Evolutionary conservation across 2,888 invertebrate genomes (phyloP).

Genomic region (Eudasyphora cyanicolor): DNA sequence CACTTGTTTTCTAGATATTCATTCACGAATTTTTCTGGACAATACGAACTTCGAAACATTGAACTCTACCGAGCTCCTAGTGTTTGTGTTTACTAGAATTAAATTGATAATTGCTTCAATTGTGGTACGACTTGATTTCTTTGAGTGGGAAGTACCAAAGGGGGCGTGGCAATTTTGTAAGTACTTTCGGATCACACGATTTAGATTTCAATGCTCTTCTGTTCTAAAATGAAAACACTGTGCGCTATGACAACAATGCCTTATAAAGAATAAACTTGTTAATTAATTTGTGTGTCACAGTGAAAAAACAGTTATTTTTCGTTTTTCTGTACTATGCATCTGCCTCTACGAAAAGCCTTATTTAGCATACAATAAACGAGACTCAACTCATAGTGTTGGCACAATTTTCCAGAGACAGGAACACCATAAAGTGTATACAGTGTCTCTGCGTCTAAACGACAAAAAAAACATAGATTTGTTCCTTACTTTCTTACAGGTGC

Average conservation of each 20-base stretch:
- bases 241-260: neutral
- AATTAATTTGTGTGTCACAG: constrained; percentile 44
- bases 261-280: constrained; percentile 39
- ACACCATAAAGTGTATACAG: constrained; percentile 48
- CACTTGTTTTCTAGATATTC: too few relatives aligned
- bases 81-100: too few relatives aligned
- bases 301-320: constrained; percentile 6
- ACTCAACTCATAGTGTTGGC: neutral
- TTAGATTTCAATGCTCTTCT: too few relatives aligned
- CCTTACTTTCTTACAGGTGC: neutral
- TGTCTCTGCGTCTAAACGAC: constrained; percentile 4
- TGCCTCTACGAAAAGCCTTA: neutral
- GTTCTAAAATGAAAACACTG: neutral
- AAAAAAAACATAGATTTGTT: neutral
- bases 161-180: too few relatives aligned
- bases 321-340: neutral
- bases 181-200: too few relatives aligned
- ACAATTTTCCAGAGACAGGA: constrained; percentile 36
- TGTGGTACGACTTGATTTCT: too few relatives aligned
- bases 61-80: too few relatives aligned
- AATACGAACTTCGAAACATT: too few relatives aligned
- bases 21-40: too few relatives aligned
- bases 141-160: too few relatives aligned
- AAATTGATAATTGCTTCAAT: too few relatives aligned
- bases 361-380: neutral